Percentiles rank a stretch among this genome's conserved stretches.
Conservation (phyloP, 2,888 invertebrate genomes). For the Zaprionus bogoriensis region DNA sequence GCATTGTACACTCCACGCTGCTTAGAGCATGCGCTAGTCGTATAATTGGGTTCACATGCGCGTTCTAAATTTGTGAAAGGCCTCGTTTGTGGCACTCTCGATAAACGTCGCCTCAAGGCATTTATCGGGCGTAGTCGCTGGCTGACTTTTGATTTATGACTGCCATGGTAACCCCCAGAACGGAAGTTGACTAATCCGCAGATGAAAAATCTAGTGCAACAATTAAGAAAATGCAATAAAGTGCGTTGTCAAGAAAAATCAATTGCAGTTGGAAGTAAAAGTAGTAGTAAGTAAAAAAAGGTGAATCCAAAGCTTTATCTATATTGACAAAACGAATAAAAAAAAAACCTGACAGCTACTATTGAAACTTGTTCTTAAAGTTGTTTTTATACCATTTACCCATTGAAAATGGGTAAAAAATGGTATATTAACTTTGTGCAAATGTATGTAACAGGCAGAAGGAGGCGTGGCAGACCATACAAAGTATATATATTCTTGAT, state of each 20-base stretch:
- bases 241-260: constrained; percentile 9
- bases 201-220: neutral
- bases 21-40: neutral
- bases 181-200: constrained; percentile 33
- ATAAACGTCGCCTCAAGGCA: constrained; percentile 24
- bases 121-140: constrained; percentile 27
- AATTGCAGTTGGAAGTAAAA: neutral
- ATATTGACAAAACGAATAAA: too few relatives aligned
- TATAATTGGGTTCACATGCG: neutral
- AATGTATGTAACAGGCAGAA: too few relatives aligned
- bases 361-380: too few relatives aligned
- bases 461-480: too few relatives aligned
- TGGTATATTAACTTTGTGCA: too few relatives aligned
- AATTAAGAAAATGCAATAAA: neutral
- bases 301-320: too few relatives aligned
- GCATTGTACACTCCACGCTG: too few relatives aligned
- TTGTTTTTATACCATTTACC: too few relatives aligned
- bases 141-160: constrained; percentile 38
- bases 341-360: too few relatives aligned
- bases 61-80: constrained; percentile 34
- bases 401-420: too few relatives aligned
- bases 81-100: constrained; percentile 17
- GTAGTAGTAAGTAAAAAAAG: neutral
- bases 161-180: constrained; percentile 3
- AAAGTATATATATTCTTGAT: too few relatives aligned